Percentiles rank a stretch among this genome's conserved stretches.
These are phyloP conservation scores for Cyanocitta stelleri DNA, from an alignment of 2,113 vertebrate genomes.

Conservation along the genomic window DNA sequence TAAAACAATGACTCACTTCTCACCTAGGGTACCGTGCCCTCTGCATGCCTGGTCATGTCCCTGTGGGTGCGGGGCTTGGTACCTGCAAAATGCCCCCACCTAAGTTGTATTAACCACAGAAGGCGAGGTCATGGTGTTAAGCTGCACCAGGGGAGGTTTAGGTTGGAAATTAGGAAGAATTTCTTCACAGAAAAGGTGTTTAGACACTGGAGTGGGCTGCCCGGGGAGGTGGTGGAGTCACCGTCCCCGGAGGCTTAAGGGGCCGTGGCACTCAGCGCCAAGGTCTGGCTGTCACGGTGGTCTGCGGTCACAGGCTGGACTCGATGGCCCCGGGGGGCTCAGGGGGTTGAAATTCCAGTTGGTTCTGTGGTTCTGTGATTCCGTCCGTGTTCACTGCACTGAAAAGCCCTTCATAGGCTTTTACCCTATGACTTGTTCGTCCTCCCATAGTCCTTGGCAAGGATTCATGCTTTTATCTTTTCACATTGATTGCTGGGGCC, in stretches of 20 bases:
- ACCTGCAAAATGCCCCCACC: neutral
- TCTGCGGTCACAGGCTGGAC: accelerated
- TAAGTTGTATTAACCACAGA: accelerated
- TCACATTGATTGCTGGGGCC: neutral
- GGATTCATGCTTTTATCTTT: neutral
- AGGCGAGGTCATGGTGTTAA: neutral
- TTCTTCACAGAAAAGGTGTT: neutral
- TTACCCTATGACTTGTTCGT: too few relatives aligned
- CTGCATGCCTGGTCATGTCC: neutral
- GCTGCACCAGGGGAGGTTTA: neutral
- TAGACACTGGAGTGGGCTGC: neutral
- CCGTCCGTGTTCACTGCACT: accelerated
- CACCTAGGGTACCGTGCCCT: accelerated
- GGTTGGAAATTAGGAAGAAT: neutral
- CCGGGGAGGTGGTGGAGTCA: neutral
- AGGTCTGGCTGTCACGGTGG: neutral
- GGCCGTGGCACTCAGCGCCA: accelerated
- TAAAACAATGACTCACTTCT: neutral
- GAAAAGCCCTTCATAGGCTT: neutral
- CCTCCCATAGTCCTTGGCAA: accelerated
- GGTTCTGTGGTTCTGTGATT: neutral
- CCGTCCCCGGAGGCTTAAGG: accelerated
- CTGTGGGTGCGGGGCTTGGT: accelerated
- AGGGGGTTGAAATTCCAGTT: accelerated
- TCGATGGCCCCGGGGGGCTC: accelerated